Evolutionary conservation across 2,888 invertebrate genomes (phyloP), one percentile per base, ranked within the genome.

Genomic region (Phanerotoma sp.): DNA sequence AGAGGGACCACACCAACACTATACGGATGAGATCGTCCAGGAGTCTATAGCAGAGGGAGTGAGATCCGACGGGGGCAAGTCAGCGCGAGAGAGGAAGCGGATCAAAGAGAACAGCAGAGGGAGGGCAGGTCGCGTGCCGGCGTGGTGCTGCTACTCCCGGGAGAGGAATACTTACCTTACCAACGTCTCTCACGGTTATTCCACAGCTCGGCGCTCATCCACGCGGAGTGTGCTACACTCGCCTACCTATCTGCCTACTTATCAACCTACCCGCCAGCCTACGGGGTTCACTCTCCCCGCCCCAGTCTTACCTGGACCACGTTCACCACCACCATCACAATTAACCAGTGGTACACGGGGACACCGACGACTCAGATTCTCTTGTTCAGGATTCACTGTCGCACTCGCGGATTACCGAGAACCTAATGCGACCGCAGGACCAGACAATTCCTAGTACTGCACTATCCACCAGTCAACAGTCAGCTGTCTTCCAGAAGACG

Each of bases 41-140:
- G 37, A 18, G 28, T 37, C 35, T 32, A 44, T 38, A 47, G 57
- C 30, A 42, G n/a, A 35, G 32, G 21, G 44, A 48, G 62, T 50
- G 61, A 60, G 62, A 61, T 38, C 48, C 51, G 51, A 58, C 42
- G 56, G 51, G 52, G 56, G 56, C 51, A 54, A 61, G 50, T 51
- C 52, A 37, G 49, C 22, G 41, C 22, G 42, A 41, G 56, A 61
- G 58, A 51, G 66, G 56, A 59, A 57, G 21, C 56, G 56, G 61
- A 61, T 60, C 61, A 60, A 57, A 59, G 44, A 45, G 45, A 20
- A 30, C 33, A 41, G 50, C 58, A 60, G 67, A 62, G 66, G 67
- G 70, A 69, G 67, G 70, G 66, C 69, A 72, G 71, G 74, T 75
- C 74, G 74, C 74, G 74, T 75, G 74, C 74, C 74, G 72, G 72